Percentiles rank a stretch among this genome's conserved stretches.
Conservation (phyloP, 1,140 invertebrate species). For the Zaprionus ornatus region DNA sequence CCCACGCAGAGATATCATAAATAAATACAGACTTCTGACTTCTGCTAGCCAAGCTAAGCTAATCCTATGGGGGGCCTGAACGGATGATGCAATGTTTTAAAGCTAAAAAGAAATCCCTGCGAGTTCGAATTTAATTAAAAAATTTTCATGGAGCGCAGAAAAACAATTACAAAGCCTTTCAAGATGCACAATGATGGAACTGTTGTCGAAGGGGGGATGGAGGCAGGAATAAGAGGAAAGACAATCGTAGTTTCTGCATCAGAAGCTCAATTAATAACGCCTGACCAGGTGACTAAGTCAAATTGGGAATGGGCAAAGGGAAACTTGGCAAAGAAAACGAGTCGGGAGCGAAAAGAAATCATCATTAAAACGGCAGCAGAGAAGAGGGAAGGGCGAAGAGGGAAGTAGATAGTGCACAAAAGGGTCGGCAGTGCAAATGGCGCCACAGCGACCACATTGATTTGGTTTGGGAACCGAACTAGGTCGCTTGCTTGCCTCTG, state of each 20-base stretch:
- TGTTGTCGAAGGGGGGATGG: neutral
- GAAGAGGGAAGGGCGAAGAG: neutral
- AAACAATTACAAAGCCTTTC: conserved; percentile 64
- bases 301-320: conserved; percentile 43
- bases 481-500: conserved; percentile 43
- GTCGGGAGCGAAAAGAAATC: conserved; percentile 45
- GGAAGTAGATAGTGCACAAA: conserved; percentile 50
- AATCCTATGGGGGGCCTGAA: conserved; percentile 2
- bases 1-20: conserved; percentile 9
- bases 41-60: neutral
- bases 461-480: conserved; percentile 71
- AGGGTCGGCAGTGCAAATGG: conserved; percentile 75
- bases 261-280: conserved; percentile 77
- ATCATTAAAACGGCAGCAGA: conserved; percentile 31
- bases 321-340: conserved; percentile 18
- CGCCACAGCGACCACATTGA: conserved; percentile 76
- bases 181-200: conserved; percentile 36
- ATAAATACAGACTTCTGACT: neutral
- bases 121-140: conserved; percentile 68
- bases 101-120: neutral
- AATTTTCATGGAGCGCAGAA: conserved; percentile 67
- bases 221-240: conserved; percentile 9
- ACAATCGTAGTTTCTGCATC: conserved; percentile 63
- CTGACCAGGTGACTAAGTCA: conserved; percentile 66
- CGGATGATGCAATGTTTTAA: conserved; percentile 15